phyloP scores from a whole-genome alignment of 2,888 invertebrate genomes.

The Ectemnius lituratus region DNA sequence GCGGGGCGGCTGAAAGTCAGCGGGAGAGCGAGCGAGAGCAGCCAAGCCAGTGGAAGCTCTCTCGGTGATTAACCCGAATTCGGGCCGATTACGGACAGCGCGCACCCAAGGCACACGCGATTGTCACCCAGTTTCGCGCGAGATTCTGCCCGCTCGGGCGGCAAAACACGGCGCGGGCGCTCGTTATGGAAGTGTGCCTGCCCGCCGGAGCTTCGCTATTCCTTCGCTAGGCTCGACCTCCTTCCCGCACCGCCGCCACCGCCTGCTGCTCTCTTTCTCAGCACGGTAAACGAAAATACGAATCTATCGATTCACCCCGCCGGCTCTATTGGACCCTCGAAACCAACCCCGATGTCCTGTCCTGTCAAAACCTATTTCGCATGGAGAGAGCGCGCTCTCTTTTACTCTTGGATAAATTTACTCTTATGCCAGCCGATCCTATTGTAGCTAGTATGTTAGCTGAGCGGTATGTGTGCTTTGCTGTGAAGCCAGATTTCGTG shows the following conservation, averaged over 20 bases:
- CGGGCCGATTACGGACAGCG: neutral
- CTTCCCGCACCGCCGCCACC: conserved; percentile 9
- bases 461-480: neutral
- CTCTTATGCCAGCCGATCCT: neutral
- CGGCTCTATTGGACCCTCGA: conserved; percentile 12
- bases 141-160: neutral
- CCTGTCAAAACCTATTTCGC: neutral
- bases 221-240: neutral
- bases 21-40: neutral
- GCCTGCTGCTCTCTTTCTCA: conserved; percentile 12
- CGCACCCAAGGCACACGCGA: neutral
- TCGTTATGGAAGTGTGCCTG: conserved; percentile 2
- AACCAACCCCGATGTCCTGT: neutral
- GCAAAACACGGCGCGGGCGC: neutral
- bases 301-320: conserved; percentile 44
- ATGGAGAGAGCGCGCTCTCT: neutral
- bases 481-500: neutral
- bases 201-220: neutral
- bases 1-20: conserved; percentile 8
- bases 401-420: neutral
- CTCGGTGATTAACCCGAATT: conserved; percentile 22
- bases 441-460: neutral
- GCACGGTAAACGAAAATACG: conserved; percentile 51
- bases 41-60: neutral
- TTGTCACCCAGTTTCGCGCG: conserved; percentile 16